Evolutionary conservation across 92 coral and sea anemone species (phyloP).

Genomic region (Epizoanthus scotinus): DNA sequence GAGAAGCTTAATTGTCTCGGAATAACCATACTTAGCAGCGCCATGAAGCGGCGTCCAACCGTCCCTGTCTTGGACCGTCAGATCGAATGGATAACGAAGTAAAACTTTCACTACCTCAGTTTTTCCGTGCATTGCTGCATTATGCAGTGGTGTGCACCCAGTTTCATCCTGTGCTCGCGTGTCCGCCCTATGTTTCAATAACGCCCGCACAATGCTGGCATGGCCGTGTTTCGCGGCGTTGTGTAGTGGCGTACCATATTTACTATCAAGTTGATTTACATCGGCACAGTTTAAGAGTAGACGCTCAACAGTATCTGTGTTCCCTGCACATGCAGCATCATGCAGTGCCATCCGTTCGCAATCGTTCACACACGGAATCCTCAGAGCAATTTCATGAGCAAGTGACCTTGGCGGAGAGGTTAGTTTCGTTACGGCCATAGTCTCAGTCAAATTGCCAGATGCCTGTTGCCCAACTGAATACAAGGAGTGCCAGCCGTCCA

Average conservation of each 20-base stretch:
- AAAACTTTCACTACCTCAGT: constrained; percentile 17
- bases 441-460: not conserved
- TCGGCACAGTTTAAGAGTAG: constrained; percentile 15
- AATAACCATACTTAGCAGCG: constrained; percentile 32
- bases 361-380: constrained; percentile 11
- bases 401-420: not conserved
- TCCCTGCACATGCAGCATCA: constrained; percentile 21
- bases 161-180: constrained; percentile 14
- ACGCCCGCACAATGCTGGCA: not conserved
- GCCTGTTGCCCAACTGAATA: not conserved
- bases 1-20: constrained; percentile 5
- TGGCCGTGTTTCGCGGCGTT: constrained; percentile 10
- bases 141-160: constrained; percentile 33
- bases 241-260: constrained; percentile 12
- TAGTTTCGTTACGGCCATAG: not conserved
- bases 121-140: constrained; percentile 33
- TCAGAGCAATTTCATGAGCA: not conserved
- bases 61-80: constrained; percentile 12
- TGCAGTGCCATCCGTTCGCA: constrained; percentile 23
- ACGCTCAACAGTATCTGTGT: constrained; percentile 1
- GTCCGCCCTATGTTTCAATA: constrained; percentile 18
- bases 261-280: constrained; percentile 20
- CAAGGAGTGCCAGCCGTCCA: constrained; percentile 28
- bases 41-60: constrained; percentile 36
- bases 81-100: constrained; percentile 28